phyloP scores from a whole-genome alignment of 2,113 vertebrate genomes.

The Nesoenas mayeri region DNA sequence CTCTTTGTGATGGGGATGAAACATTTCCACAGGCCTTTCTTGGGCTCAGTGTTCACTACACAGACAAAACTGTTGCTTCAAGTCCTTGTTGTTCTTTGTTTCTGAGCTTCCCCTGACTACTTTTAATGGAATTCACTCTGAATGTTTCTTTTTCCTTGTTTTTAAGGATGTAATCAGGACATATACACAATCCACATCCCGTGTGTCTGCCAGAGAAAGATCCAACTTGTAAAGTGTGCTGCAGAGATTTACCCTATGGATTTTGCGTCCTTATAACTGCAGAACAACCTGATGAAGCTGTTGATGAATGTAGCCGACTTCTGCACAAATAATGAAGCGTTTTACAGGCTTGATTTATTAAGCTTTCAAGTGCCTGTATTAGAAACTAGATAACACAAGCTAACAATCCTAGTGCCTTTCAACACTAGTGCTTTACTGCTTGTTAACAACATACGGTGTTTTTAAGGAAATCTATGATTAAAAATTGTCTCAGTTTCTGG shows the following conservation, averaged over 20 bases:
- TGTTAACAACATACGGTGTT: neutral
- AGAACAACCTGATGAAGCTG: neutral
- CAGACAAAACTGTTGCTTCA: neutral
- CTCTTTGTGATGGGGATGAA: neutral
- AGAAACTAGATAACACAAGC: neutral
- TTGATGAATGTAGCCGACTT: neutral
- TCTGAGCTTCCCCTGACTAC: neutral
- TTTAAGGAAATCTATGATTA: neutral
- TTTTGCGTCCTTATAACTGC: neutral
- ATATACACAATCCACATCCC: conserved; percentile 31
- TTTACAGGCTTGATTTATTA: neutral
- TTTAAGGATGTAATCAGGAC: conserved; percentile 70
- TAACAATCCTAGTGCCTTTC: conserved; percentile 45
- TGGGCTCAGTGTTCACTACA: neutral
- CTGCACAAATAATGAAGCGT: neutral
- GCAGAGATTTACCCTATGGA: neutral
- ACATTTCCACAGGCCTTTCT: neutral
- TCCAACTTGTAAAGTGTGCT: conserved; percentile 64
- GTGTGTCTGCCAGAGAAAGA: conserved; percentile 65
- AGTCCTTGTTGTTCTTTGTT: neutral
- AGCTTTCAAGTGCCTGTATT: neutral
- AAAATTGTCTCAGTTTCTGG: neutral
- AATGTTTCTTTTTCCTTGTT: neutral
- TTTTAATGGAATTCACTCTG: neutral
- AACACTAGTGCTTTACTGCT: conserved; percentile 5